Percentiles rank a stretch among this genome's conserved stretches.
Conservation (phyloP, 2,888 invertebrate species). For the Teleogryllus oceanicus region DNA sequence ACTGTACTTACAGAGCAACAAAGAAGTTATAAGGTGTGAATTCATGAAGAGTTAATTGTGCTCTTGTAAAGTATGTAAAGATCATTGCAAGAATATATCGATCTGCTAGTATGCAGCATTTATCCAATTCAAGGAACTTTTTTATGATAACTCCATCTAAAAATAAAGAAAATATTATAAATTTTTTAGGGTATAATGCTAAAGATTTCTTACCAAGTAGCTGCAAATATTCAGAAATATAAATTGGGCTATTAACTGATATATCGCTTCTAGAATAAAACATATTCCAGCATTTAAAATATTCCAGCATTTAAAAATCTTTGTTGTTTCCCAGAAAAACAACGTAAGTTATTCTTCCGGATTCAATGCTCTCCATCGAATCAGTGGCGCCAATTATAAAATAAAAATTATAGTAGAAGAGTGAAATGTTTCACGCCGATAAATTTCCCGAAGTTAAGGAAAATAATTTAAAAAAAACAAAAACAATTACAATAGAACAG, state of each 20-base stretch:
- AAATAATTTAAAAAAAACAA: no score
- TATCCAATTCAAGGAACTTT: conserved; percentile 50
- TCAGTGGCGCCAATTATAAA: no score
- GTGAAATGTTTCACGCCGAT: no score
- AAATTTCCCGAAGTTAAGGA: no score
- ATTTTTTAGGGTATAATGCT: not conserved
- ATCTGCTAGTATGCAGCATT: conserved; percentile 53
- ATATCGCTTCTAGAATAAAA: conserved; percentile 6
- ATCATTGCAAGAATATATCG: conserved; percentile 57
- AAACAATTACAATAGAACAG: no score
- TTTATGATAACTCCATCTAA: conserved; percentile 46
- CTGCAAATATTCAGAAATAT: not conserved
- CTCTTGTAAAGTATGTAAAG: conserved; percentile 56
- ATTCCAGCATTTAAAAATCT: no score
- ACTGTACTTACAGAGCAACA: conserved; percentile 54
- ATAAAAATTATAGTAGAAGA: no score
- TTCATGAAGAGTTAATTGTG: conserved; percentile 48
- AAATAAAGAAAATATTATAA: conserved; percentile 34
- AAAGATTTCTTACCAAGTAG: conserved; percentile 21
- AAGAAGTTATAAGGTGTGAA: conserved; percentile 55
- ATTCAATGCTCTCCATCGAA: no score
- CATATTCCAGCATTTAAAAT: no score
- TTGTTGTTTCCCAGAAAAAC: no score
- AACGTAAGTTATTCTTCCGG: no score
- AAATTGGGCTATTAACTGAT: conserved; percentile 23